phyloP scores from a whole-genome alignment of 2,888 invertebrate genomes.

The Isoperla grammatica region DNA sequence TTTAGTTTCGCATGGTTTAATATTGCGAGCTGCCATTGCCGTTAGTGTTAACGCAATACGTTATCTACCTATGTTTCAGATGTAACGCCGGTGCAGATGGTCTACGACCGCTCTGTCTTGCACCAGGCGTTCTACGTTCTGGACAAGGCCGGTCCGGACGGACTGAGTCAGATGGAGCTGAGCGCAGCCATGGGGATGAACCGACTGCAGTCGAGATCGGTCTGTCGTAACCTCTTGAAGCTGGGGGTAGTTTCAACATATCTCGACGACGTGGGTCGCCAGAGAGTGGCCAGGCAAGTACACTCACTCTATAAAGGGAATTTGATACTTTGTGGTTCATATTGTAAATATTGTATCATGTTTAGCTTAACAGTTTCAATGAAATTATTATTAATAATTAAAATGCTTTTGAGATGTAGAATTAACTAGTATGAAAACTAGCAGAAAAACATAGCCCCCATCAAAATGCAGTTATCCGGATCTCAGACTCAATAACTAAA shows the following conservation, averaged over 20 bases:
- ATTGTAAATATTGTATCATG: too few species aligned
- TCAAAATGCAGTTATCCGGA: too few species aligned
- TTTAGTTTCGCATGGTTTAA: too few species aligned
- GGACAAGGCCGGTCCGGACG: slow-evolving; percentile 47
- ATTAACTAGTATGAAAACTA: too few species aligned
- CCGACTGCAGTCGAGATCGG: slow-evolving; percentile 45
- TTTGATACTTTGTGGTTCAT: too few species aligned
- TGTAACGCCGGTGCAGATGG: slow-evolving; percentile 21
- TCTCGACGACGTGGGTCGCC: slow-evolving; percentile 52
- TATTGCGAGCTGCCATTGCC: too few species aligned
- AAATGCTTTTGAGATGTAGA: too few species aligned
- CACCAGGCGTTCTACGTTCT: slow-evolving; percentile 50
- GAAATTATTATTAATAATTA: slow-evolving; percentile 22
- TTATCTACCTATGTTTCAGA: background rate
- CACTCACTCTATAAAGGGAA: too few species aligned
- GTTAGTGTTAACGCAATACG: too few species aligned
- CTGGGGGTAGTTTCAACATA: slow-evolving; percentile 45
- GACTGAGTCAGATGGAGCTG: slow-evolving; percentile 48
- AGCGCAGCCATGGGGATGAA: slow-evolving; percentile 43
- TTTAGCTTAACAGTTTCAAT: background rate
- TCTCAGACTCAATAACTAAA: too few species aligned
- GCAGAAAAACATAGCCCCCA: too few species aligned
- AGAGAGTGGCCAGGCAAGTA: slow-evolving; percentile 49
- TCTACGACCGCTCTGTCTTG: slow-evolving; percentile 41
- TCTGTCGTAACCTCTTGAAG: slow-evolving; percentile 46